Percentiles rank a stretch among this genome's conserved stretches.
These are phyloP conservation scores for Bubo bubo DNA, from an alignment of 2,113 vertebrate genomes.

Conservation along the genomic window DNA sequence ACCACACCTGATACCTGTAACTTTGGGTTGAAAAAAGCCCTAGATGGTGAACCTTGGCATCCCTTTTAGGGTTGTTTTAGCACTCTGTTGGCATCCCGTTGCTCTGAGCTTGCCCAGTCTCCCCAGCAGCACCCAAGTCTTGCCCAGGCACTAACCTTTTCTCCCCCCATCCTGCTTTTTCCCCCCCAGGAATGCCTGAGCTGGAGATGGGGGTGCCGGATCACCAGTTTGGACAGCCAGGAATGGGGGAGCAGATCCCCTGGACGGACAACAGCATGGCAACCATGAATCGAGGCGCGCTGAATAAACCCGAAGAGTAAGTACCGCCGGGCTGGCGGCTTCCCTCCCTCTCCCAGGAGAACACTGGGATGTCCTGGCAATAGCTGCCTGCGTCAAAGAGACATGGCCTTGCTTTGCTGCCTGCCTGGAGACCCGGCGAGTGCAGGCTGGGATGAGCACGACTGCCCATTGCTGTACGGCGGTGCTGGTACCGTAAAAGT, in stretches of 20 bases:
- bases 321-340: background rate
- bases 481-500: background rate
- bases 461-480: fast-evolving
- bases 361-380: background rate
- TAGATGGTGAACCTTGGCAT: background rate
- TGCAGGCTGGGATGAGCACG: fast-evolving
- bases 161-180: background rate
- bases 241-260: constrained; percentile 71
- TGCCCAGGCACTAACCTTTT: background rate
- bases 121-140: fast-evolving
- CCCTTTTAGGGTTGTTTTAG: background rate
- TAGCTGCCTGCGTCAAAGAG: background rate
- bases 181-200: constrained; percentile 71
- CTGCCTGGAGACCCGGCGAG: background rate
- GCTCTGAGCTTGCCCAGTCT: background rate
- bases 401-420: background rate
- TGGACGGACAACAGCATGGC: constrained; percentile 72
- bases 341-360: background rate
- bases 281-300: constrained; percentile 54
- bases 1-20: background rate
- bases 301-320: constrained; percentile 77
- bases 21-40: background rate
- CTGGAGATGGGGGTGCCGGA: constrained; percentile 74
- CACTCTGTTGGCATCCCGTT: fast-evolving
- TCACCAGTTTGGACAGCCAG: constrained; percentile 73